Evolutionary conservation across 2,113 vertebrate species (phyloP), one percentile per base, ranked within the genome.

Genomic region (Osmerus mordax): DNA sequence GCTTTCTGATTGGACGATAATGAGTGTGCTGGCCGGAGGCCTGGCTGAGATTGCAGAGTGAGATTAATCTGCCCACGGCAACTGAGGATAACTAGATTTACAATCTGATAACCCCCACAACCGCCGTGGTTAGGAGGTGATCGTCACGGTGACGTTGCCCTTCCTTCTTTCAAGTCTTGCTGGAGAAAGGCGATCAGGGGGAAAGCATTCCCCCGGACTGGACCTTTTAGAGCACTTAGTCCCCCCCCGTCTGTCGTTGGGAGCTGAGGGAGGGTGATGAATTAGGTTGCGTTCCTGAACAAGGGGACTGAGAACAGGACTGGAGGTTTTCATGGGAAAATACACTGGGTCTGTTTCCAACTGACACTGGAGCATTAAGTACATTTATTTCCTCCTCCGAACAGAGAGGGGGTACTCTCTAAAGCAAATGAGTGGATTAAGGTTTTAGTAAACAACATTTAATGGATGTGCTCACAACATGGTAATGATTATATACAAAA

Each of bases 131-230:
- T 64, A 71, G 58, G 21, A 59, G 41, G 9, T 2, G 1, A 75
- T 69, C 32, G 19, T 36, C 55, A 72, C 53, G 53, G 52, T 69
- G 18, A 21, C 9, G 61, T 72, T 66, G 41, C 41, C 41, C 41
- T 47, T 19, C n/a, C 56, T 72, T 69, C 23, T 55, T 71, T 23
- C 28, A 67, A 47, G 25, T 28, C 41, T 29, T 36, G 6, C 14
- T 53, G 28, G 64, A 61, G 21, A 23, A 77, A 77, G 67, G 62
- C 2, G 59, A 74, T 25, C 58, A 58, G 60, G 67, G 61, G 70
- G 68, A 47, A 65, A 59, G 65, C 75, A 67, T 76, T 76, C 9
- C 41, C 41, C 41, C 12, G 41, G 9, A 47, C 41, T 47, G 41
- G 41, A 47, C 6, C 41, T 47, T 47, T 47, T 47, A 5, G 9